These are phyloP conservation scores for Drusus annulatus DNA, from an alignment of 1,140 invertebrate species.

Conservation along the genomic window DNA sequence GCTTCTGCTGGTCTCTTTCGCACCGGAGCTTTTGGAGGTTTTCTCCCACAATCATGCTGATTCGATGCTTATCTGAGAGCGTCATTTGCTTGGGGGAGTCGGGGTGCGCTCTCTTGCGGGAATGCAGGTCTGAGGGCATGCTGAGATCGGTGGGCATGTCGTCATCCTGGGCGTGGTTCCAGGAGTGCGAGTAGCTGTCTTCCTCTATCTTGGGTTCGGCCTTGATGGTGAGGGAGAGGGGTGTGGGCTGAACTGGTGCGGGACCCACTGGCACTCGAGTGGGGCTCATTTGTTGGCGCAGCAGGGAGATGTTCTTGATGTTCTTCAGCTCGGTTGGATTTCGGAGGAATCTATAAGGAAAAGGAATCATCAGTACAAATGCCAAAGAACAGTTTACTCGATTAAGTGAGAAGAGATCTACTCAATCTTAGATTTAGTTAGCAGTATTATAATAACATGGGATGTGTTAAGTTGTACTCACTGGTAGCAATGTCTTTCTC, in stretches of 20 bases:
- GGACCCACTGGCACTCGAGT: constrained; percentile 64
- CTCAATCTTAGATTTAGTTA: too few relatives aligned
- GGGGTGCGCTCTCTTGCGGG: constrained; percentile 67
- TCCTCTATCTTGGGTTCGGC: constrained; percentile 74
- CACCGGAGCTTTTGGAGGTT: constrained; percentile 67
- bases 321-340: constrained; percentile 93
- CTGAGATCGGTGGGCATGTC: constrained; percentile 79
- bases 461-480: constrained; percentile 72
- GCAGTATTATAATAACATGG: too few relatives aligned
- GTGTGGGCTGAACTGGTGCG: constrained; percentile 38
- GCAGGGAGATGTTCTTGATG: constrained; percentile 92
- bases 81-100: constrained; percentile 61
- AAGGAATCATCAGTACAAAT: constrained; percentile 49
- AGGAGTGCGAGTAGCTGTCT: constrained; percentile 61
- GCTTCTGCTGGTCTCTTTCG: constrained; percentile 62
- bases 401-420: too few relatives aligned
- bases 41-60: constrained; percentile 70
- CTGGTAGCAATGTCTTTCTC: constrained; percentile 97
- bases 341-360: constrained; percentile 82
- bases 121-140: constrained; percentile 71
- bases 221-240: constrained; percentile 65
- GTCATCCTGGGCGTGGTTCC: constrained; percentile 69
- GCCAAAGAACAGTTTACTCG: too few relatives aligned
- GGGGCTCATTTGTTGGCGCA: constrained; percentile 88
- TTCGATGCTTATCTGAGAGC: constrained; percentile 68